Base-by-base conservation (phyloP, 2,113 vertebrate species). In the Noturus placidus region DNA sequence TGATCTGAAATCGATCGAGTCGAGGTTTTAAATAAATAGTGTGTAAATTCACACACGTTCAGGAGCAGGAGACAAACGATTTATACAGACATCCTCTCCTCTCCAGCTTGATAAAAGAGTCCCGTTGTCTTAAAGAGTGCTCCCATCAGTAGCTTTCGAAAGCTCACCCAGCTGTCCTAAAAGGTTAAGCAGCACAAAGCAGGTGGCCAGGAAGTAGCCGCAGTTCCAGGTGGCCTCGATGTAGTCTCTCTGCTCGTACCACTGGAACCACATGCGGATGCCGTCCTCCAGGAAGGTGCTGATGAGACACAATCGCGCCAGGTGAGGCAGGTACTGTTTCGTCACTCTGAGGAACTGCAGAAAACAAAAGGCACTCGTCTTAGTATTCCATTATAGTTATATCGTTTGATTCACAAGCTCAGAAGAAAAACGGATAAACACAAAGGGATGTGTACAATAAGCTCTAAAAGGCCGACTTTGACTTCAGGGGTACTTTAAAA, bases 261-360 rank as follows among this genome's bases (percentile, higher is more conserved):
- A 99, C 96, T 99, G 98, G 94, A 99, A 97, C 98, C 98, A 99
- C 98, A 99, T 99, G 89, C 98, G 97, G 91, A 99, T 97, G 87
- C 98, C 98, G 0, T 99, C 98, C 93, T 99, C 98, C 92, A 99
- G 95, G 94, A 99, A 99, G 89, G 98, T 99, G 95, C 97, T 99
- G 95, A 98, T 99, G 5, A 99, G 96, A 94, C 98, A 99, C 20
- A 99, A 96, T 2, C 96, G 97, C 0, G 98, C 98, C 95, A 99
- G 92, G 56, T 99, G 98, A 0, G 98, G 98, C 46, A 99, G 96
- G 93, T 99, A 99, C 93, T 99, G 98, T 93, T 99, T 99, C 0
- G 98, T 99, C 93, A 99, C 94, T n/a, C 98, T 95, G 89, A 99
- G 93, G 93, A 99, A 99, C 98, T 99, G 92, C 1, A 38, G 0